A percentile compares a stretch with the other conserved stretches of the same genome.
Evolutionary conservation across 1,140 invertebrate genomes (phyloP).

Genomic region (Camponotus pennsylvanicus): DNA sequence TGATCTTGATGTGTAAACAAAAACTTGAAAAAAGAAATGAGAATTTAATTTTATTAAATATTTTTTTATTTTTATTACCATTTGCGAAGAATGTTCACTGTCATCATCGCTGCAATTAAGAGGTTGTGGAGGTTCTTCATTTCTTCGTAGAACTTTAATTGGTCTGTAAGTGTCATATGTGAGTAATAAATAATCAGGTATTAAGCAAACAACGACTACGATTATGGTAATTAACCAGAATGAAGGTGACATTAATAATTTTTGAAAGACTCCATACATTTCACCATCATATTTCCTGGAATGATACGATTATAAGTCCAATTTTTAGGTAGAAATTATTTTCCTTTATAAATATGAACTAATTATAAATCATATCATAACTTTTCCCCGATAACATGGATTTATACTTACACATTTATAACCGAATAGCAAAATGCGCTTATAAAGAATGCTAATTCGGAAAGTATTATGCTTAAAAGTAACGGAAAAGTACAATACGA

Average conservation of each 20-base stretch:
- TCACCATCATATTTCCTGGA: slow-evolving; percentile 88
- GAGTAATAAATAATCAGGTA: slow-evolving; percentile 87
- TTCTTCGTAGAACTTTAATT: slow-evolving; percentile 62
- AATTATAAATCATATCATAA: slow-evolving; percentile 54
- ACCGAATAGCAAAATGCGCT: slow-evolving; percentile 88
- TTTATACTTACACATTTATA: slow-evolving; percentile 57
- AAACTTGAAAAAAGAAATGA: background rate
- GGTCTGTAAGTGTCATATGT: slow-evolving; percentile 75
- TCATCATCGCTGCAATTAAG: slow-evolving; percentile 10
- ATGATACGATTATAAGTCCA: background rate
- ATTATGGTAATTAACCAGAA: slow-evolving; percentile 89
- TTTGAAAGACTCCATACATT: slow-evolving; percentile 88
- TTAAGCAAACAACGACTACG: slow-evolving; percentile 86
- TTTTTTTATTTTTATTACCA: slow-evolving; percentile 20
- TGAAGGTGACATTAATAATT: slow-evolving; percentile 86
- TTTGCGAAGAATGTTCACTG: slow-evolving; percentile 19
- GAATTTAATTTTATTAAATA: no score
- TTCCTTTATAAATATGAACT: slow-evolving; percentile 28
- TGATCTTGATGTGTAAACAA: background rate
- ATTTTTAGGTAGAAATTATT: slow-evolving; percentile 34
- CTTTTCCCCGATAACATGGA: background rate
- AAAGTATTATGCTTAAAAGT: slow-evolving; percentile 87
- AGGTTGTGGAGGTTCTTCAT: slow-evolving; percentile 59
- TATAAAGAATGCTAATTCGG: slow-evolving; percentile 88
- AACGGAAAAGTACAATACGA: slow-evolving; percentile 89